Evolutionary conservation across 2,888 invertebrate species (phyloP), one percentile per base, ranked within the genome.

Genomic region (Noctua comes): DNA sequence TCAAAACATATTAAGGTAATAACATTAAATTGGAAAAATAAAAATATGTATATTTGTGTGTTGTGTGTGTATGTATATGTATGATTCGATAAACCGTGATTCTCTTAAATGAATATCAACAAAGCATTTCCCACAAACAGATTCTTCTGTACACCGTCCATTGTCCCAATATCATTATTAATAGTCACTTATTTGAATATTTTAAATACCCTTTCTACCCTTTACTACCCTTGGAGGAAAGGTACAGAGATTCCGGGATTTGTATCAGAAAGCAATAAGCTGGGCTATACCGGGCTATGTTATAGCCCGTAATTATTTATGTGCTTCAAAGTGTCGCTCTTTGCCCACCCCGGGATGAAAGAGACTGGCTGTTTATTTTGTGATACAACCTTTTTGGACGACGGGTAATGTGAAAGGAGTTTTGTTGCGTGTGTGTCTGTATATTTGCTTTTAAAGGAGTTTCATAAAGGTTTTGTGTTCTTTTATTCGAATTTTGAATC

Each of bases 101-200:
- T 40, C 8, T 27, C 64, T 51, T 27, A 51, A 73, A 48, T 36
- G n/a, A 73, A 40, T 46, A 62, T 16, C 6, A 70, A 72, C 43
- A 73, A 73, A 54, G 79, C 65, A 51, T 66, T 59, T 48, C 43
- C 18, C 43, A n/a, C 13, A 51, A 57, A 68, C 77, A 74, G 27
- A 68, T 76, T 84, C 66, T 71, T 77, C 69, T 51, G n/a, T 11
- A 40, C 10, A 62, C n/a, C 18, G 6, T 43, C 73, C 68, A 71
- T 82, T 79, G 77, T 84, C 48, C 64, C 84, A 51, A 78, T 80
- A 81, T 73, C 78, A 86, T 84, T 86, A 82, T 86, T 86, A 86
- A 86, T 86, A 73, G 77, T 68, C 76, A 84, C 64, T 74, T 84
- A 78, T 82, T 82, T 84, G 80, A 86, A 86, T 86, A 86, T 86